phyloP scores from a whole-genome alignment of 2,888 invertebrate genomes.

The Dryocosmus kuriphilus region DNA sequence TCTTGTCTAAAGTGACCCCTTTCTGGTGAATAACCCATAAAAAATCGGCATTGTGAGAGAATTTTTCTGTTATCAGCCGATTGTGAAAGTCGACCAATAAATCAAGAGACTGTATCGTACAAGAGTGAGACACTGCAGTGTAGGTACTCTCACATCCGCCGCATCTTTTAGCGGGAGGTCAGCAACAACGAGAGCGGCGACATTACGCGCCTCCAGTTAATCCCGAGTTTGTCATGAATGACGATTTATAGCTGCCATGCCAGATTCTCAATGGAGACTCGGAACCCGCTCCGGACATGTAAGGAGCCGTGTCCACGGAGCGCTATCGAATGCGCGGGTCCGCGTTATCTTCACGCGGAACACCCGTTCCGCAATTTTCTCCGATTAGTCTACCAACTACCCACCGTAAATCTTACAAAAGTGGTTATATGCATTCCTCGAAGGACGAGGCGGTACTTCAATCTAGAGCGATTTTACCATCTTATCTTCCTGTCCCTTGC shows the following conservation, averaged over 20 bases:
- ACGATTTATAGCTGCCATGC: constrained; percentile 63
- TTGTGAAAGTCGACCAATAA: background rate
- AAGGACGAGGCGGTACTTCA: constrained; percentile 2
- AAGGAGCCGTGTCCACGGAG: constrained; percentile 11
- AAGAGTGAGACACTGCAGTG: background rate
- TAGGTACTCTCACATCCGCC: background rate
- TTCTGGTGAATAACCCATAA: background rate
- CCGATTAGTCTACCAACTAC: constrained; percentile 8
- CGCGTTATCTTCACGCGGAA: constrained; percentile 8
- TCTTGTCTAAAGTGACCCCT: background rate
- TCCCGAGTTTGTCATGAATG: constrained; percentile 68
- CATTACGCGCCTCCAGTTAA: constrained; percentile 50
- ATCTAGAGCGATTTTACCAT: background rate
- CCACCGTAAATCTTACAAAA: constrained; percentile 14
- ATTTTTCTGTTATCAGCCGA: background rate
- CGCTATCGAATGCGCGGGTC: constrained; percentile 14
- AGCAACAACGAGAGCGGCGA: constrained; percentile 26
- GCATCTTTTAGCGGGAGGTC: constrained; percentile 8
- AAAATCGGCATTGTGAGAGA: background rate
- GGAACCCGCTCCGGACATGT: constrained; percentile 19
- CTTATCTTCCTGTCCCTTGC: background rate
- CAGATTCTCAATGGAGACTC: constrained; percentile 49
- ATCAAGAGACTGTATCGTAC: background rate
- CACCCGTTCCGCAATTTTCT: constrained; percentile 19
- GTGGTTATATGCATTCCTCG: constrained; percentile 12